phyloP scores from a whole-genome alignment of 2,888 invertebrate species.

The Lepidocyrtinus sp. region DNA sequence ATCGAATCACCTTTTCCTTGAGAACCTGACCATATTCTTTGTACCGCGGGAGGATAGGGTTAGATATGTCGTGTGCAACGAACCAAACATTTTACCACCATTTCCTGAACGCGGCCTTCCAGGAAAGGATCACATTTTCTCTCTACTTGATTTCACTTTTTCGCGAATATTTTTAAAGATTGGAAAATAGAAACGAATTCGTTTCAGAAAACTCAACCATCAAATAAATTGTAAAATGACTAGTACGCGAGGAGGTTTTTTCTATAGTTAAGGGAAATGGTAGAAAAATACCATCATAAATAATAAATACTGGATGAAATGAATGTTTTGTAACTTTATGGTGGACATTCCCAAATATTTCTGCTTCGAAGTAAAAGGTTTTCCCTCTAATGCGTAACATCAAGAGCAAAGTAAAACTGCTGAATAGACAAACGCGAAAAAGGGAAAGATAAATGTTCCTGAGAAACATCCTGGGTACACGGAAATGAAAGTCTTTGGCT shows the following conservation, averaged over 20 bases:
- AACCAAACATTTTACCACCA: constrained; percentile 24
- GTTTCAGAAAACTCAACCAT: constrained; percentile 7
- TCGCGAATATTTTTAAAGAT: not conserved
- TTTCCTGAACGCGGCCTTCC: constrained; percentile 33
- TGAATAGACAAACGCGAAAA: constrained; percentile 18
- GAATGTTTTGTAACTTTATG: constrained; percentile 17
- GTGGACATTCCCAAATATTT: constrained; percentile 21
- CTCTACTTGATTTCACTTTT: constrained; percentile 13
- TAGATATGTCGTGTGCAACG: not conserved
- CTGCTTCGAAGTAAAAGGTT: constrained; percentile 1
- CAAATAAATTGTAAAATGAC: constrained; percentile 18
- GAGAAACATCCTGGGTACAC: not conserved
- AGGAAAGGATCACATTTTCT: not conserved
- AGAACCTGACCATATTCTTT: not conserved
- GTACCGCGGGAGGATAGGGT: not conserved
- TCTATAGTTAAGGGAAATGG: not conserved
- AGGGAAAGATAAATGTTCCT: constrained; percentile 16
- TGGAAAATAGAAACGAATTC: constrained; percentile 22
- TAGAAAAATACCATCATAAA: constrained; percentile 29
- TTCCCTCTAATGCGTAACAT: not conserved
- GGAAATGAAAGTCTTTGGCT: constrained; percentile 15
- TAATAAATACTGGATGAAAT: constrained; percentile 30
- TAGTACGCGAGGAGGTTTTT: not conserved
- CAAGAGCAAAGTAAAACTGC: constrained; percentile 8
- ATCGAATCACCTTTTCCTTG: not conserved